Conservation (phyloP, 2,113 vertebrate genomes). For the Halcyon malimbica region DNA sequence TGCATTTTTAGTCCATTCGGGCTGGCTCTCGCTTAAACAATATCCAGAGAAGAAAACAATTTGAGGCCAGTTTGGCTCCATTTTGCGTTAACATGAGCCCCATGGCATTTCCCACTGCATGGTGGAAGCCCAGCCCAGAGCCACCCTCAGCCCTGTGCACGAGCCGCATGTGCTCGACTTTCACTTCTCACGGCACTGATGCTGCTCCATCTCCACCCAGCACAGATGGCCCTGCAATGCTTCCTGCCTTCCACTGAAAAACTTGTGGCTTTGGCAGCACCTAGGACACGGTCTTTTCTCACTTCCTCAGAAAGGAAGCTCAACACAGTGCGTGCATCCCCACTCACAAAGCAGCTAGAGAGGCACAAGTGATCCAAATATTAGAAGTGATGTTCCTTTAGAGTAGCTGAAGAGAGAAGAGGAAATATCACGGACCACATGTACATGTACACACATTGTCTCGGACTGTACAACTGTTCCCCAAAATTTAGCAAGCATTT, state of each 20-base stretch:
- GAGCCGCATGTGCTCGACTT: neutral
- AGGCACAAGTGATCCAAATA: accelerated
- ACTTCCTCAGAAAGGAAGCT: neutral
- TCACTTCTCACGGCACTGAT: neutral
- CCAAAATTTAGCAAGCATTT: neutral
- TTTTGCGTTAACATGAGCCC: neutral
- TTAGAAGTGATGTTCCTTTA: neutral
- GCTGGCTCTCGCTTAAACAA: neutral
- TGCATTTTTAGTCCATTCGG: neutral
- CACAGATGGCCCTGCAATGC: neutral
- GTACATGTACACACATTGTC: neutral
- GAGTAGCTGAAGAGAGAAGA: neutral
- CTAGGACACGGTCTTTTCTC: accelerated
- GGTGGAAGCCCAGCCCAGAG: neutral
- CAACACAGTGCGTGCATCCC: neutral
- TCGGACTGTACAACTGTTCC: neutral
- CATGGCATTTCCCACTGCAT: neutral
- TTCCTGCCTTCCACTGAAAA: neutral
- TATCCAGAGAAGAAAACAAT: neutral
- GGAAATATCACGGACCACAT: neutral
- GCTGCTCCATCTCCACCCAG: neutral
- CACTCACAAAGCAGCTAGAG: neutral
- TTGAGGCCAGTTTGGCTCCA: neutral
- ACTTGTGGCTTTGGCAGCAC: accelerated
- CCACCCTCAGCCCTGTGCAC: neutral